Percentiles rank a stretch among this genome's conserved stretches.
These are phyloP conservation scores for Rousettus leschenaultii DNA, from an alignment of 2,113 vertebrate genomes.

Conservation along the genomic window DNA sequence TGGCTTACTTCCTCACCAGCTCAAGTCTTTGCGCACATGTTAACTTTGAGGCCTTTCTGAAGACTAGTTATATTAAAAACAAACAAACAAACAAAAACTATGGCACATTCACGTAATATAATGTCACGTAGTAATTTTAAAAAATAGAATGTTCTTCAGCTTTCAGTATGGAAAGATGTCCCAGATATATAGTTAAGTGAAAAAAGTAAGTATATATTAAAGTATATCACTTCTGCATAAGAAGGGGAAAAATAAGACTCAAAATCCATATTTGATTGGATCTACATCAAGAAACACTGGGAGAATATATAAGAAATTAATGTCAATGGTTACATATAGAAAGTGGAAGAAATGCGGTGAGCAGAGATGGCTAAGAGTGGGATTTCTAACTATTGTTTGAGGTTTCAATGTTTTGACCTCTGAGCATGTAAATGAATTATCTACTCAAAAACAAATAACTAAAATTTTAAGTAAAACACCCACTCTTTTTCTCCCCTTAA, in stretches of 20 bases:
- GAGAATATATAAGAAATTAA: neutral
- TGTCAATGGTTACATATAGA: neutral
- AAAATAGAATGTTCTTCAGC: neutral
- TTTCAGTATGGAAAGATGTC: neutral
- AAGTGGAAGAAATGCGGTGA: neutral
- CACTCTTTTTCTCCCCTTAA: neutral
- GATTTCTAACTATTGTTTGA: neutral
- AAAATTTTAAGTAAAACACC: neutral
- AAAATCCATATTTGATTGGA: neutral
- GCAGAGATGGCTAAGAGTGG: neutral
- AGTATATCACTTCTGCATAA: neutral
- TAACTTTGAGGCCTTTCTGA: neutral
- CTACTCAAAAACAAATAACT: neutral
- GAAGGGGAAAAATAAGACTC: neutral
- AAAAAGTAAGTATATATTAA: neutral
- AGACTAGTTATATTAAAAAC: neutral
- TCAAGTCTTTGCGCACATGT: neutral
- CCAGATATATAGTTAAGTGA: neutral
- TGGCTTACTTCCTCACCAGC: neutral
- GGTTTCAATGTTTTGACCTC: neutral
- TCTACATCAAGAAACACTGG: neutral
- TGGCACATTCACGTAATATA: neutral
- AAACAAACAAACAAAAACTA: neutral
- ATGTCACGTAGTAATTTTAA: neutral
- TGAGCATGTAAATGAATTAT: neutral